Evolutionary conservation across 2,797 vertebrate genomes (phyloP).

Genomic region (Lindbergichthys nudifrons): DNA sequence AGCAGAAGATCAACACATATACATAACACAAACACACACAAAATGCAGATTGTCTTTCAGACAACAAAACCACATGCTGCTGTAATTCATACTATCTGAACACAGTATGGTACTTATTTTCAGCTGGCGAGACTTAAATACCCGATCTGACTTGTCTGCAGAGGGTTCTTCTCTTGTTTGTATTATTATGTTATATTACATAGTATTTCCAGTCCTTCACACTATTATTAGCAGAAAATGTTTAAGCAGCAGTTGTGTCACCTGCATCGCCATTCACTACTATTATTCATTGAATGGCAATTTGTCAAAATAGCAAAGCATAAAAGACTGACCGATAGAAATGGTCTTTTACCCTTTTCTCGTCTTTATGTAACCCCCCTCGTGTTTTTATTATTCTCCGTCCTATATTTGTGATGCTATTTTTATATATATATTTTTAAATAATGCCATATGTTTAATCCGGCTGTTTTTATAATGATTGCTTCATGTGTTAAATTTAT

Average conservation of each 20-base stretch:
- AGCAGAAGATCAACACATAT: neutral
- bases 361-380: neutral
- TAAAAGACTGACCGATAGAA: neutral
- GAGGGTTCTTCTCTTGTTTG: conserved; percentile 23
- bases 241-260: neutral
- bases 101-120: conserved; percentile 26
- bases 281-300: neutral
- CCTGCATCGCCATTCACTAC: neutral
- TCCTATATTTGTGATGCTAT: no score
- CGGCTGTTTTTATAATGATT: no score
- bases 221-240: conserved; percentile 11
- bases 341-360: neutral
- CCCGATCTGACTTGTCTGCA: conserved; percentile 11
- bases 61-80: conserved; percentile 25
- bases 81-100: conserved; percentile 31
- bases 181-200: conserved; percentile 14
- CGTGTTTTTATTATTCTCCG: no score
- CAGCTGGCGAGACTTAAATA: conserved; percentile 26
- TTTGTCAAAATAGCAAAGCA: neutral
- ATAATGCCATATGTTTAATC: no score
- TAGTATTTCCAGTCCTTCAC: conserved; percentile 8
- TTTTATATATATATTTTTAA: no score
- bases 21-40: neutral
- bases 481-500: no score
- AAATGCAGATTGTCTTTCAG: conserved; percentile 4